phyloP scores from a whole-genome alignment of 2,797 vertebrate genomes.

The Ctenosaura bakeri region DNA sequence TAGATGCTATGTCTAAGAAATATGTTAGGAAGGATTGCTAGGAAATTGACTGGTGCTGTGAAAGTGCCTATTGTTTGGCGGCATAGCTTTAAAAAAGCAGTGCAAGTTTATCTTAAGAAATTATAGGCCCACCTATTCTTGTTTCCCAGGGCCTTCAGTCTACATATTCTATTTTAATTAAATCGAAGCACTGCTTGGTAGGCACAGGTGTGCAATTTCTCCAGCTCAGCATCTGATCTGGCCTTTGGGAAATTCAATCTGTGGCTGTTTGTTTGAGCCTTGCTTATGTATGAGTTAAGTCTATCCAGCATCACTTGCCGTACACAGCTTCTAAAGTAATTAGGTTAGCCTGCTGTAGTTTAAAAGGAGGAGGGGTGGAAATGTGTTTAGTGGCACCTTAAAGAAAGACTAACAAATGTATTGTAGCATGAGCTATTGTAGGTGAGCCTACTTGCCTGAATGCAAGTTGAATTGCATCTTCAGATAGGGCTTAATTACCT shows the following conservation, averaged over 20 bases:
- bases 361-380: no score
- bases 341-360: neutral
- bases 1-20: neutral
- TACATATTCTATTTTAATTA: conserved; percentile 12
- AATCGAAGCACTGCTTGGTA: neutral
- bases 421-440: conserved; percentile 2
- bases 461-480: neutral
- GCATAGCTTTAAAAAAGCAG: neutral
- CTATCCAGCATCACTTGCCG: neutral
- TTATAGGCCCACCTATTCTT: neutral
- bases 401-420: neutral
- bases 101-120: neutral
- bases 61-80: neutral
- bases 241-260: neutral
- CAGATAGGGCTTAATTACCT: neutral
- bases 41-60: neutral
- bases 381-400: neutral
- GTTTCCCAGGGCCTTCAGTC: neutral
- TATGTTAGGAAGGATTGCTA: neutral
- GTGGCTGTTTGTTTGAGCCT: neutral
- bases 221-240: neutral
- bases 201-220: neutral
- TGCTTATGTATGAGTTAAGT: neutral
- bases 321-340: neutral
- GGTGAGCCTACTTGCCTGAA: neutral